These are phyloP conservation scores for Rhaphigaster nebulosa DNA, from an alignment of 2,888 invertebrate genomes.

Conservation along the genomic window DNA sequence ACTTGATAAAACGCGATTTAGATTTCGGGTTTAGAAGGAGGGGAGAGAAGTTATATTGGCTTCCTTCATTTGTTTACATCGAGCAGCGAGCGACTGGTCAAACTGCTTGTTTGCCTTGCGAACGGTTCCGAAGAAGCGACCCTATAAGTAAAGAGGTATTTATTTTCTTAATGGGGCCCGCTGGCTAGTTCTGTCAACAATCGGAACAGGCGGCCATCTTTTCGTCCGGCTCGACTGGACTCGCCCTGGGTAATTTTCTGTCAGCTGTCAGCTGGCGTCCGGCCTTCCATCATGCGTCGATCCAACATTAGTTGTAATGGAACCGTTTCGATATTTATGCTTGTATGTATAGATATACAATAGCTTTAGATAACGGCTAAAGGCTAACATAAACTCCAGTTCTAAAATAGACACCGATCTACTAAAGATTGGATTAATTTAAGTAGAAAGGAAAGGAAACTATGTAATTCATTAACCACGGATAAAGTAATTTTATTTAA, in stretches of 20 bases:
- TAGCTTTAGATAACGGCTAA: no score
- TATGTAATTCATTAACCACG: no score
- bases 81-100: neutral
- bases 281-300: neutral
- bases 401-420: no score
- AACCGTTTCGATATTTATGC: neutral
- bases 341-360: no score
- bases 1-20: neutral
- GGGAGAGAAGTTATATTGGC: neutral
- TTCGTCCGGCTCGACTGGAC: neutral
- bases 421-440: no score
- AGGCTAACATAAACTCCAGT: no score
- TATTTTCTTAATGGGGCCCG: conserved; percentile 22
- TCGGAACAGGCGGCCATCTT: conserved; percentile 26
- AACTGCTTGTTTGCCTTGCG: conserved; percentile 27
- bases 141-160: conserved; percentile 40
- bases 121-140: neutral
- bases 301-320: neutral
- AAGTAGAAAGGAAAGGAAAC: no score
- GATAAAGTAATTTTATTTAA: no score
- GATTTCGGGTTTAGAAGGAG: no score
- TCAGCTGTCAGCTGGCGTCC: neutral
- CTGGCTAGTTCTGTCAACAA: neutral
- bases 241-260: neutral
- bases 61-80: neutral